These are phyloP conservation scores for Megalops atlanticus DNA, from an alignment of 2,113 vertebrate genomes.

Conservation along the genomic window DNA sequence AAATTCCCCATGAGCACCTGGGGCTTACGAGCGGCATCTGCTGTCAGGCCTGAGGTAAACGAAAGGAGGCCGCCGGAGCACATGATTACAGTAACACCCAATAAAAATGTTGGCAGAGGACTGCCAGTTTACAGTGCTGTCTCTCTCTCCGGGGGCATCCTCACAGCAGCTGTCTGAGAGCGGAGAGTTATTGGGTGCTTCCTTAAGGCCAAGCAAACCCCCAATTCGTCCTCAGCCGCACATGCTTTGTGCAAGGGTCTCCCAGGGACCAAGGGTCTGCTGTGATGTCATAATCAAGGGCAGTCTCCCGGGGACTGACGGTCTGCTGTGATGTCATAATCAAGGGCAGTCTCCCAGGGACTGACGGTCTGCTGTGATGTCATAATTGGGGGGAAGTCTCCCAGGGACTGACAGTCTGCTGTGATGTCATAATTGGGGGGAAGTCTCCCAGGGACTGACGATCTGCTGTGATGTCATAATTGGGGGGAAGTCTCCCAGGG, in stretches of 20 bases:
- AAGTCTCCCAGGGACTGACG: too few relatives aligned
- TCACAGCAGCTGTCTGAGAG: not conserved
- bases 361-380: too few relatives aligned
- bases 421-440: too few relatives aligned
- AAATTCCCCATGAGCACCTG: not conserved
- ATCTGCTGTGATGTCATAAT: too few relatives aligned
- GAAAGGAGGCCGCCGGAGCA: not conserved
- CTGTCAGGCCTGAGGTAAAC: not conserved
- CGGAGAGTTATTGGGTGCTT: not conserved
- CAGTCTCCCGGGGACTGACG: too few relatives aligned
- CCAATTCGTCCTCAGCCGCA: not conserved
- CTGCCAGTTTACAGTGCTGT: not conserved
- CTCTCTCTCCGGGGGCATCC: too few relatives aligned
- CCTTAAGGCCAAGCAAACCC: not conserved
- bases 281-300: too few relatives aligned
- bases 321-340: too few relatives aligned
- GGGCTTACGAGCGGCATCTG: not conserved
- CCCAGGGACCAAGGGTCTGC: not conserved
- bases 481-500: too few relatives aligned
- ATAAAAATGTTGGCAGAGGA: not conserved
- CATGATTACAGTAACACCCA: constrained; percentile 13
- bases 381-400: too few relatives aligned
- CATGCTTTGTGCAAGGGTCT: not conserved
- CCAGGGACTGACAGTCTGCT: not conserved
- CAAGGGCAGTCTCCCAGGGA: too few relatives aligned